phyloP scores from a whole-genome alignment of 2,113 vertebrate species.

The Ctenomys sociabilis region DNA sequence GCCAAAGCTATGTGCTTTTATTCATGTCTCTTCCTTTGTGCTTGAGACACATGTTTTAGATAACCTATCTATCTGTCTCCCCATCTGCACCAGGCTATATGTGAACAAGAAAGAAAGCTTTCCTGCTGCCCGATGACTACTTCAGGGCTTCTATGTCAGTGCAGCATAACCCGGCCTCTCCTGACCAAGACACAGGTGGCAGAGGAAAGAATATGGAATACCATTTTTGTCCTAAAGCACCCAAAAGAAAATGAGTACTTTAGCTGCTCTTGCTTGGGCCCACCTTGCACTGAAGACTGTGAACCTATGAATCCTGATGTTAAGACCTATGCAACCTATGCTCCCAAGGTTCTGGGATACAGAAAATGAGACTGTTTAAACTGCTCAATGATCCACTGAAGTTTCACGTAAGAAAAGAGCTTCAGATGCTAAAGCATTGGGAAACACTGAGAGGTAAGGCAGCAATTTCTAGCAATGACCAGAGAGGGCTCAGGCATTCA shows the following conservation, averaged over 20 bases:
- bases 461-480: constrained; percentile 25
- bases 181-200: background rate
- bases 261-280: background rate
- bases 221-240: background rate
- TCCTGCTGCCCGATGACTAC: background rate
- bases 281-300: background rate
- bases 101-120: background rate
- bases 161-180: background rate
- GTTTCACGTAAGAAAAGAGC: constrained; percentile 53
- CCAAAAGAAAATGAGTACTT: background rate
- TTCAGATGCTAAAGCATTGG: background rate
- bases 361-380: constrained; percentile 15
- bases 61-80: background rate
- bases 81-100: background rate
- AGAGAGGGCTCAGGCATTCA: constrained; percentile 32
- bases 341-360: background rate
- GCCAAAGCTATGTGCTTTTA: background rate
- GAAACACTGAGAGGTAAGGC: background rate
- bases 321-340: background rate
- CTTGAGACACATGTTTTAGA: background rate
- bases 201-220: background rate
- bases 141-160: constrained; percentile 12
- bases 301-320: background rate
- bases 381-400: background rate
- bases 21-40: background rate